A percentile compares a stretch with the other conserved stretches of the same genome.
phyloP scores from a whole-genome alignment of 2,113 vertebrate species.

The Sialia sialis region DNA sequence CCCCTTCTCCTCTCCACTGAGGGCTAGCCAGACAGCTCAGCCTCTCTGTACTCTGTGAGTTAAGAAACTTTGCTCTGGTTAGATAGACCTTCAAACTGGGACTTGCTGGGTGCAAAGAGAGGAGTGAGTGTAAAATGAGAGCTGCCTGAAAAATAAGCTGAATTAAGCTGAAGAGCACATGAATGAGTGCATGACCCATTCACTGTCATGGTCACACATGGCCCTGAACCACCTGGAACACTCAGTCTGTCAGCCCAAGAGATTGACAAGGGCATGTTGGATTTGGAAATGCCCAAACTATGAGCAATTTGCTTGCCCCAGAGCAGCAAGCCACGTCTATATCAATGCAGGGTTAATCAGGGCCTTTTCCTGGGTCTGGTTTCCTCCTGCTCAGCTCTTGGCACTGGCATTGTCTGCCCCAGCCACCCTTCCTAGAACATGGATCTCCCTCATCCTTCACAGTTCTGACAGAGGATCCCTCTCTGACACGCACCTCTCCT shows the following conservation, averaged over 20 bases:
- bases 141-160: neutral
- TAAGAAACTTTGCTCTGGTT: neutral
- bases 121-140: neutral
- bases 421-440: neutral
- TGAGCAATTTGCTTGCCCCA: neutral
- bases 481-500: neutral
- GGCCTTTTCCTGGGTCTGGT: neutral
- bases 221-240: neutral
- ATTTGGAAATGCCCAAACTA: neutral
- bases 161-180: conserved; percentile 13
- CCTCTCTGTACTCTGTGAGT: neutral
- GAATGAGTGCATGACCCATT: neutral
- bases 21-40: neutral
- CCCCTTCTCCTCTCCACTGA: neutral
- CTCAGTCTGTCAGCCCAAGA: neutral
- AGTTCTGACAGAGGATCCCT: neutral
- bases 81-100: neutral
- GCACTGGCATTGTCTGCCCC: neutral
- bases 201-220: neutral
- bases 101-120: neutral
- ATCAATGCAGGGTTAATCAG: neutral
- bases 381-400: conserved; percentile 43
- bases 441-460: neutral
- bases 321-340: neutral
- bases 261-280: conserved; percentile 17